phyloP scores from a whole-genome alignment of 2,113 vertebrate genomes.

The Mesocricetus auratus region DNA sequence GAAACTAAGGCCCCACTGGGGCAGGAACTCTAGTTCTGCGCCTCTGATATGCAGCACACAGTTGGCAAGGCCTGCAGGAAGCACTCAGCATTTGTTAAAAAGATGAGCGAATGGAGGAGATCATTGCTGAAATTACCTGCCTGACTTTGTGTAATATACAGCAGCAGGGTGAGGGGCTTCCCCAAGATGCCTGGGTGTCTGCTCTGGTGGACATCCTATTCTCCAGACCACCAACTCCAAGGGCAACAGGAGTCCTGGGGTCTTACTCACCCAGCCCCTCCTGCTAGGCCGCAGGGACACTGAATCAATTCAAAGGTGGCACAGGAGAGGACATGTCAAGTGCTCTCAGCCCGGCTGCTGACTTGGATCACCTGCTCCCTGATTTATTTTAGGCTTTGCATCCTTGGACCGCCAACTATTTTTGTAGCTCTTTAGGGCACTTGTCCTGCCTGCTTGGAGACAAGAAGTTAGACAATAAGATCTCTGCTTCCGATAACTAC shows the following conservation, averaged over 20 bases:
- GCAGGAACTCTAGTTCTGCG: neutral
- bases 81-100: neutral
- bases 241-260: neutral
- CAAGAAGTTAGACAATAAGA: neutral
- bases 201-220: neutral
- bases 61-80: neutral
- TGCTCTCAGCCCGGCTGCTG: neutral
- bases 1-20: neutral
- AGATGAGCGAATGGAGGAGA: neutral
- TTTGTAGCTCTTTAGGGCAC: constrained; percentile 59
- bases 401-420: constrained; percentile 66
- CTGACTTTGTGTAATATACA: neutral
- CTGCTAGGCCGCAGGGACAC: neutral
- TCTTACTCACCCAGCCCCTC: neutral
- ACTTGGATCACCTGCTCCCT: constrained; percentile 52
- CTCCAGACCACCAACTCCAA: constrained; percentile 1
- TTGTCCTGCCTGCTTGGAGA: constrained; percentile 32
- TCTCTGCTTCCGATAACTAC: neutral
- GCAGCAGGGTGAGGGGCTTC: neutral
- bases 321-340: neutral
- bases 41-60: fast-evolving
- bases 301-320: neutral
- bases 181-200: neutral
- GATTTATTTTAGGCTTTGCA: constrained; percentile 76
- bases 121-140: neutral